phyloP scores from a whole-genome alignment of 2,113 vertebrate species.

The Nothobranchius kuhntae region DNA sequence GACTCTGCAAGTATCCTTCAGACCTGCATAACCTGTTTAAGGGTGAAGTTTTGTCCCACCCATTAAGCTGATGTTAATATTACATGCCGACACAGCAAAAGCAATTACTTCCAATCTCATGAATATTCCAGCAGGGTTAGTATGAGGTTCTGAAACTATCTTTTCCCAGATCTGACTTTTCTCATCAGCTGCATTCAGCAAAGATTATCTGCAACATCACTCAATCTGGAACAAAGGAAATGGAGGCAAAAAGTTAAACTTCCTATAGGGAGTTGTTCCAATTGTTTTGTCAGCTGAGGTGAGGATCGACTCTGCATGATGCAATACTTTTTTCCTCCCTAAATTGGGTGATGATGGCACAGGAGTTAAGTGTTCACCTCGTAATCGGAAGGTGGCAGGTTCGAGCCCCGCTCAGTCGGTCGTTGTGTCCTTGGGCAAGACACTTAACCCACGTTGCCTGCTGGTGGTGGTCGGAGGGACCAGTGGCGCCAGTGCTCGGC shows the following conservation, averaged over 20 bases:
- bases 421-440: no score
- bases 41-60: conserved; percentile 24
- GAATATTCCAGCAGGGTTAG: conserved; percentile 51
- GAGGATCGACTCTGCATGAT: conserved; percentile 21
- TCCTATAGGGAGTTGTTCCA: conserved; percentile 19
- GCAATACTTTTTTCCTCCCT: neutral
- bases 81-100: conserved; percentile 32
- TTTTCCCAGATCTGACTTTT: conserved; percentile 37
- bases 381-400: no score
- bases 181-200: conserved; percentile 24
- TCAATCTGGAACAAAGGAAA: conserved; percentile 28
- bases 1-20: conserved; percentile 9
- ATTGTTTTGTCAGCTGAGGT: conserved; percentile 16
- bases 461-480: no score
- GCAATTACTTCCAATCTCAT: conserved; percentile 43
- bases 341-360: no score
- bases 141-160: conserved; percentile 34
- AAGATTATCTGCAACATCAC: conserved; percentile 29
- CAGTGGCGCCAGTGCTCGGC: no score
- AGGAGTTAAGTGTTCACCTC: no score
- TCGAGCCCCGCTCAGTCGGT: no score
- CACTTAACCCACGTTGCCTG: no score
- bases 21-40: conserved; percentile 10
- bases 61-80: conserved; percentile 41
- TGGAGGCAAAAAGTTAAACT: conserved; percentile 34